Conservation (phyloP, 2,113 vertebrate genomes). For the Mixornis gularis region DNA sequence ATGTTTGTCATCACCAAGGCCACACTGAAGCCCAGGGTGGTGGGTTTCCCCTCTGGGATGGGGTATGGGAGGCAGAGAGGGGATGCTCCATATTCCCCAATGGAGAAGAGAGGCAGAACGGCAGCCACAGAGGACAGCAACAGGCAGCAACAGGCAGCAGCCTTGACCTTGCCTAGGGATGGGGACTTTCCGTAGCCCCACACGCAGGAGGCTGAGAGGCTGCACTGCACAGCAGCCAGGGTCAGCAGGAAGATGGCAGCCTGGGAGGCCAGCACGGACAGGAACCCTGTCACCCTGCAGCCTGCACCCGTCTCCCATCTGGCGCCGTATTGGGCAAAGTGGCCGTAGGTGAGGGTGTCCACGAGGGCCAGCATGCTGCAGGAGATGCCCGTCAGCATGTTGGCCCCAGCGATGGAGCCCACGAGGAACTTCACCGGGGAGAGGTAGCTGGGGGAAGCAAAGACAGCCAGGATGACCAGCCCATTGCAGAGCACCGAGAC, state of each 20-base stretch:
- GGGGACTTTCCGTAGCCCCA: conserved; percentile 78
- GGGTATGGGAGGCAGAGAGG: conserved; percentile 90
- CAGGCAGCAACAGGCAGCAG: conserved; percentile 80
- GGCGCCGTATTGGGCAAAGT: conserved; percentile 82
- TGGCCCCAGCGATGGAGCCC: conserved; percentile 86
- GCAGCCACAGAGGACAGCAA: conserved; percentile 77
- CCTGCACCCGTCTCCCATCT: conserved; percentile 85
- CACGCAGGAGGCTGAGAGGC: conserved; percentile 79
- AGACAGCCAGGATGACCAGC: conserved; percentile 82
- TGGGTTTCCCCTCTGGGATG: conserved; percentile 71
- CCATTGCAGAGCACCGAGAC: conserved; percentile 84
- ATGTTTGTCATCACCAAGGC: conserved; percentile 84
- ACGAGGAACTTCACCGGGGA: conserved; percentile 86
- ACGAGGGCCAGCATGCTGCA: conserved; percentile 83
- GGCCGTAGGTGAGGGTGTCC: conserved; percentile 84
- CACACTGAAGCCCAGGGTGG: conserved; percentile 76
- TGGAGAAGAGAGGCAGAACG: conserved; percentile 77
- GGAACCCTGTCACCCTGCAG: conserved; percentile 87
- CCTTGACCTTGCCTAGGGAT: conserved; percentile 74
- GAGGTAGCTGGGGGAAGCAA: conserved; percentile 78
- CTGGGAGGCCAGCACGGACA: conserved; percentile 87
- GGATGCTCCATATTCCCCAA: conserved; percentile 88
- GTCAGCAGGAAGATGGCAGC: conserved; percentile 86
- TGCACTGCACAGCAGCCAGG: conserved; percentile 86
- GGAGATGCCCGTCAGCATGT: conserved; percentile 83